These are phyloP conservation scores for Micronycteris hirsuta DNA, from an alignment of 2,113 vertebrate species.

Conservation along the genomic window DNA sequence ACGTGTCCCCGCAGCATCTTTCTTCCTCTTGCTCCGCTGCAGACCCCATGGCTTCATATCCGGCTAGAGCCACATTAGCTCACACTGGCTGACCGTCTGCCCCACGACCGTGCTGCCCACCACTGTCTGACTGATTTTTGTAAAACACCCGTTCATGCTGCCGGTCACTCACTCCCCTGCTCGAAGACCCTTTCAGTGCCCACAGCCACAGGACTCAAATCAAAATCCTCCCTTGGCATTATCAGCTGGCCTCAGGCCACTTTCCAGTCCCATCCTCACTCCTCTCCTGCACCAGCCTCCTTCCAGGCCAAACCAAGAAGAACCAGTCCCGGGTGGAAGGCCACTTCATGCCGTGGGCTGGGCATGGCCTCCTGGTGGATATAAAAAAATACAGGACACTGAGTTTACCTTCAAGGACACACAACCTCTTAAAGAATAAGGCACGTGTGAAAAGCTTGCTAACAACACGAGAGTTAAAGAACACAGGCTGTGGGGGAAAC, in stretches of 20 bases:
- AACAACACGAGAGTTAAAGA: not conserved
- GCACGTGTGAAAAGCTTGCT: not conserved
- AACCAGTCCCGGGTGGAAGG: not conserved
- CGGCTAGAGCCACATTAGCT: not conserved
- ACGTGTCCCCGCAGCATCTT: not conserved
- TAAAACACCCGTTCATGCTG: not conserved
- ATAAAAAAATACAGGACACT: not conserved
- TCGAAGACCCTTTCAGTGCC: not conserved
- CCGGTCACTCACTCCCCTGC: not conserved
- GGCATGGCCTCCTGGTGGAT: not conserved
- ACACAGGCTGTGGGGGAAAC: not conserved
- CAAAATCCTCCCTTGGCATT: not conserved
- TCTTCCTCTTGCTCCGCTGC: not conserved
- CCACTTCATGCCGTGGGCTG: not conserved
- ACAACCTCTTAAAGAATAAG: not conserved
- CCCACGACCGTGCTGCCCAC: not conserved
- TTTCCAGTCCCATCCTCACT: not conserved
- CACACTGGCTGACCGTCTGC: not conserved
- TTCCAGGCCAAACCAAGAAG: not conserved
- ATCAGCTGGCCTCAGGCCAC: not conserved
- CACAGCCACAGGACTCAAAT: not conserved
- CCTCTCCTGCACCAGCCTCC: not conserved
- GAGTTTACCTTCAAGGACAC: slow-evolving; percentile 10
- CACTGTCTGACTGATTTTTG: not conserved
- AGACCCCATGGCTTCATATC: not conserved